phyloP scores from a whole-genome alignment of 2,888 invertebrate genomes.

The Chrysina gloriosa region DNA sequence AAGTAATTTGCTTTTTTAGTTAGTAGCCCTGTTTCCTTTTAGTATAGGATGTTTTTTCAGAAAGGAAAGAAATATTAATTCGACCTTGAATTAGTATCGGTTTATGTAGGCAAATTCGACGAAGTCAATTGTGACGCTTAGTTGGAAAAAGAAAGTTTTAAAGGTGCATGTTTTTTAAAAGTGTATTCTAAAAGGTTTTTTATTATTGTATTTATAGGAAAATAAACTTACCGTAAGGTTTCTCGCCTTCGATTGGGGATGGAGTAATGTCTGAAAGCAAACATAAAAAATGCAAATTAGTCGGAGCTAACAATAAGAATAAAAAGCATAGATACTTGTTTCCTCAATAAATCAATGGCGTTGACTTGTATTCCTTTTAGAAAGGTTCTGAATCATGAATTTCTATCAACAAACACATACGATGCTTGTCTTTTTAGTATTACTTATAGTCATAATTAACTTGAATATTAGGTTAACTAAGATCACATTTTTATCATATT shows the following conservation, averaged over 20 bases:
- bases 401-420: too few species aligned
- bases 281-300: slow-evolving; percentile 40
- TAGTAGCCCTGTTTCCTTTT: not conserved
- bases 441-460: too few species aligned
- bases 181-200: not conserved
- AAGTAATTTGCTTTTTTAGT: slow-evolving; percentile 13
- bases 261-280: slow-evolving; percentile 60
- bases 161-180: slow-evolving; percentile 1
- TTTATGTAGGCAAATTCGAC: not conserved
- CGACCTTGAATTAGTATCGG: not conserved
- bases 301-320: slow-evolving; percentile 21
- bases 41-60: not conserved
- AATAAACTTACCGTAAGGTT: slow-evolving; percentile 61
- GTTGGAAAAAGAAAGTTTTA: slow-evolving; percentile 40
- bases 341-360: too few species aligned
- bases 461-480: too few species aligned
- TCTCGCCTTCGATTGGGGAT: slow-evolving; percentile 58
- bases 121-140: slow-evolving; percentile 26
- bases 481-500: too few species aligned
- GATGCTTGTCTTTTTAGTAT: too few species aligned
- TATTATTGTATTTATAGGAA: too few species aligned
- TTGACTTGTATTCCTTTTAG: too few species aligned
- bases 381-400: too few species aligned
- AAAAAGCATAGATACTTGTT: slow-evolving; percentile 34
- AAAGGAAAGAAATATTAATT: slow-evolving; percentile 17